phyloP scores from a whole-genome alignment of 2,888 invertebrate species.

The Coleophora deauratella region DNA sequence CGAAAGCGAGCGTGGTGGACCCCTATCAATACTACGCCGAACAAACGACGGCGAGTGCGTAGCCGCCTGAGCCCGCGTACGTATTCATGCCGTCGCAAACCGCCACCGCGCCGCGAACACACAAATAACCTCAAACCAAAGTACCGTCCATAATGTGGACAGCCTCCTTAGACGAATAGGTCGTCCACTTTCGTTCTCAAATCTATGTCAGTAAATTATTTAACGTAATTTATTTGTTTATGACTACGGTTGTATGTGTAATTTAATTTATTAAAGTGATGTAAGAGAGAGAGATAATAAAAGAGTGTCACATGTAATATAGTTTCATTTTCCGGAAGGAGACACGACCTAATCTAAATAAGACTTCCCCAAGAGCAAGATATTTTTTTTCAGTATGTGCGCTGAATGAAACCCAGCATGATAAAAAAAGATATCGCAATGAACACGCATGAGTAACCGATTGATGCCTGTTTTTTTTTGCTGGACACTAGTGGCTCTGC shows the following conservation, averaged over 20 bases:
- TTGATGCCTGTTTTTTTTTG: too few species aligned
- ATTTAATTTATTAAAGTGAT: constrained; percentile 60
- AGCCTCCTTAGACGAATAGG: constrained; percentile 42
- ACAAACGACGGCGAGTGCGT: constrained; percentile 46
- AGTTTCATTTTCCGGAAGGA: constrained; percentile 35
- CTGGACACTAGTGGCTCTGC: too few species aligned
- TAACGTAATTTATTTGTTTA: constrained; percentile 70
- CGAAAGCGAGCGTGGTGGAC: constrained; percentile 68
- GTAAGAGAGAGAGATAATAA: constrained; percentile 43
- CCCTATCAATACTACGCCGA: constrained; percentile 76
- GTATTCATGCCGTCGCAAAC: constrained; percentile 13
- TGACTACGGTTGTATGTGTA: constrained; percentile 61
- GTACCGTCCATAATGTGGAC: constrained; percentile 50
- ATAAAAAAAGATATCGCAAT: too few species aligned
- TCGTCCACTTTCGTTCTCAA: constrained; percentile 51
- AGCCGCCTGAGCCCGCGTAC: constrained; percentile 21
- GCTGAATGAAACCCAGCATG: too few species aligned
- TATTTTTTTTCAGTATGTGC: too few species aligned
- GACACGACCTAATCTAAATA: too few species aligned
- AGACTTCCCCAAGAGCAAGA: too few species aligned
- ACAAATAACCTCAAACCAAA: constrained; percentile 67
- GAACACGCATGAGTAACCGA: too few species aligned
- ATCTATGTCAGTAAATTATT: constrained; percentile 71
- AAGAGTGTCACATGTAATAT: constrained; percentile 45
- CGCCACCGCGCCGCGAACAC: constrained; percentile 21